Base-by-base conservation (phyloP, 2,888 invertebrate species). In the Nomada hirtipes region DNA sequence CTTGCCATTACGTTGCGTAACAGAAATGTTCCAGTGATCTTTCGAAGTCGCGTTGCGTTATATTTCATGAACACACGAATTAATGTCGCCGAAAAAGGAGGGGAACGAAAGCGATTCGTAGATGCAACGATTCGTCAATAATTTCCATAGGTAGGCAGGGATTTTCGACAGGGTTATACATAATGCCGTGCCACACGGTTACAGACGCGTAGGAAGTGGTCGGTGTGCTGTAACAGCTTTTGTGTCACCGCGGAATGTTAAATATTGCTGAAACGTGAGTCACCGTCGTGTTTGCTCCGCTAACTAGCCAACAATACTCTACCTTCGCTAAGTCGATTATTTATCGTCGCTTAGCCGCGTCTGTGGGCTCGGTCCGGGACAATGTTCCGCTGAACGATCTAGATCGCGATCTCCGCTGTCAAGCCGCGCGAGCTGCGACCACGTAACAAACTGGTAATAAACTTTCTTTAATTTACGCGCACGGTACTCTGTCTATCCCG, bases 181-280 rank as follows among this genome's bases (percentile, higher is more conserved):
- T 36, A 50, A 20, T 29, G 11, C 2, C 13, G 11, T 13, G 0
- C 47, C 26, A 63, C 57, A 42, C 67, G 55, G 57, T 9, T 59
- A 52, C 42, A 67, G 55, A 60, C 64, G 64, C 76, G 69, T 85
- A 89, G 89, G 87, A 88, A 89, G 84, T 70, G 82, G 78, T 74
- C 18, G 63, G 72, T 44, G 76, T 59, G 76, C 57, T 64, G 15
- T 76, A 82, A 78, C 64, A 69, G 80, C 80, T 82, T 84, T 78
- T 73, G 73, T 89, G 90, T 89, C 91, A 86, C 86, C 59, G 64
- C 77, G 88, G 91, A 91, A 91, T 91, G 90, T 81, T 88, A 90
- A 91, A 90, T 91, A 91, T 91, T 89, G 80, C 86, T 87, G 86
- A 90, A 89, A 90, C 85, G 81, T 91, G 90, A 91, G 88, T 91